These are phyloP conservation scores for Ormyrus thymus DNA, from an alignment of 2,888 invertebrate genomes.

Conservation along the genomic window DNA sequence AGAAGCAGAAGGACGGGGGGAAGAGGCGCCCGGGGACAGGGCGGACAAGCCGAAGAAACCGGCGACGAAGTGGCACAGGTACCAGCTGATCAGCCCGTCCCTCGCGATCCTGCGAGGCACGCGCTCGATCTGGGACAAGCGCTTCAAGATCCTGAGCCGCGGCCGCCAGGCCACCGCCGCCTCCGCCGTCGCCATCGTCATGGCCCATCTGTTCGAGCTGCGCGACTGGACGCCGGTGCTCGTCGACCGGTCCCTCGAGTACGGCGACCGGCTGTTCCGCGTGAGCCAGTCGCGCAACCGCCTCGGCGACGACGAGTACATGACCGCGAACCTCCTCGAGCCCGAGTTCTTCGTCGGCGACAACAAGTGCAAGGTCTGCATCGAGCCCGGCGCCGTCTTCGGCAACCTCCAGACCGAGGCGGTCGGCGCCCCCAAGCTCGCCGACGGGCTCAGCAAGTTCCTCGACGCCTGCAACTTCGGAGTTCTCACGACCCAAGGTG, in stretches of 20 bases:
- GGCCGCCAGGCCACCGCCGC: constrained; percentile 66
- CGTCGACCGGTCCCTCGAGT: constrained; percentile 64
- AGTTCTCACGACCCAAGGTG: constrained; percentile 77
- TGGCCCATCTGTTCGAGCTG: constrained; percentile 64
- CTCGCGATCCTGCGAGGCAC: constrained; percentile 65
- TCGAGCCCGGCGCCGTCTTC: constrained; percentile 62
- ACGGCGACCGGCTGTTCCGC: constrained; percentile 67
- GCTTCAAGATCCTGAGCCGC: constrained; percentile 66
- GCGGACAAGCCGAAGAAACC: neutral
- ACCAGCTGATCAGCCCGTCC: constrained; percentile 59
- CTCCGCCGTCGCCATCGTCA: constrained; percentile 65
- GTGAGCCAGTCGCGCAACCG: constrained; percentile 60
- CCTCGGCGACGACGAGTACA: constrained; percentile 60
- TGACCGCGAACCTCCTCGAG: constrained; percentile 62
- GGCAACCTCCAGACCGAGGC: constrained; percentile 67
- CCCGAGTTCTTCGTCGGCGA: constrained; percentile 68
- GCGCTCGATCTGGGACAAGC: constrained; percentile 62
- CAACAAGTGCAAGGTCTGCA: constrained; percentile 65
- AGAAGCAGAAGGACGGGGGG: neutral
- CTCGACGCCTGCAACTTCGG: constrained; percentile 74
- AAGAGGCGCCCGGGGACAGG: neutral
- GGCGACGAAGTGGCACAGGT: constrained; percentile 48
- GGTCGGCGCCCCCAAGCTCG: constrained; percentile 64
- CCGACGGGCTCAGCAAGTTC: constrained; percentile 72
- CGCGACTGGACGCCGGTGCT: constrained; percentile 63